Evolutionary conservation across 1,140 invertebrate genomes (phyloP), one percentile per base, ranked within the genome.

Genomic region (Leptestheria dahalacensis): DNA sequence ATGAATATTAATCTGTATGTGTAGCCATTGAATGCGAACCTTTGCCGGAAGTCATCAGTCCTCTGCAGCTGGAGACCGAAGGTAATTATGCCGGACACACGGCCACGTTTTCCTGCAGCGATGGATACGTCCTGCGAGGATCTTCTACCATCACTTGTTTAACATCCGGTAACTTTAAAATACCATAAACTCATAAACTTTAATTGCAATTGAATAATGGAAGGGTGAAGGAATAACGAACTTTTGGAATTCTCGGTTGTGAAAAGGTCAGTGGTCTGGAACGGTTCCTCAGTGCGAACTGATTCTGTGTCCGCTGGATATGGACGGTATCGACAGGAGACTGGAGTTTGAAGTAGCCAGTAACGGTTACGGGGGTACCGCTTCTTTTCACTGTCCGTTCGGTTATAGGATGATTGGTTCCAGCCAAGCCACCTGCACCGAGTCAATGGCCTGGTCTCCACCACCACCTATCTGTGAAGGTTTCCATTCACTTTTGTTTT

Each of bases 401-500:
- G 87, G 88, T 47, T 86, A 88, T 68, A 75, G 78, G 60, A 75
- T 91, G 24, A 75, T 76, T 29, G 88, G 88, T 6, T 72, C 79
- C 24, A 79, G 83, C 1, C 83, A 79, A 47, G 76, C 91, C 48
- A 82, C 82, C 67, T 91, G 88, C 69, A 79, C 83, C 66, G 74
- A 80, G 26, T 79, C 82, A 66, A 86, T 86, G 49, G 77, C 74
- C 56, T 92, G 88, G 88, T 86, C 82, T 59, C 75, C 78, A 57
- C 74, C 82, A 64, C 88, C 87, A 20, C 58, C 58, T 23, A 78
- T 75, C 64, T 90, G 88, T 70, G 71, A 77, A 69, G 80, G 83
- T 86, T 71, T 77, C 70, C 71, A 63, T 41, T 10, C 1, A 10
- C 23, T 21, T 58, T 25, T 20, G 29, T 1, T 11, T 2, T 15